Evolutionary conservation across 1,140 invertebrate genomes (phyloP).

Genomic region (Zophobas morio): DNA sequence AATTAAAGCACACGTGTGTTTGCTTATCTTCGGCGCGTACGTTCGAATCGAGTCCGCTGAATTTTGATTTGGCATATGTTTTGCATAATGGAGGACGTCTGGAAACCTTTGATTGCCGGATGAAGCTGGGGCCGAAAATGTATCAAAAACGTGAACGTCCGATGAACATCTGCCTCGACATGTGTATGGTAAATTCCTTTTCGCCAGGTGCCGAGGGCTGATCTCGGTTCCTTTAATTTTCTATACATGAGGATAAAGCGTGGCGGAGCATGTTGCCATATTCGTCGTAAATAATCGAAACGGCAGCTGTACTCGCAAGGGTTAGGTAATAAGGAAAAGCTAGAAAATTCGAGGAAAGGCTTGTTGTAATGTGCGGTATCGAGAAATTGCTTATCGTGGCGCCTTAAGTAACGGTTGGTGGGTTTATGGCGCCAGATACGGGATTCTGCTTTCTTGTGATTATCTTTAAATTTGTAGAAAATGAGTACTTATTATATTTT

Average conservation of each 20-base stretch:
- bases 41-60: constrained; percentile 19
- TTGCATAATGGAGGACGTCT: not conserved
- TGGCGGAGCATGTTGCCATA: not conserved
- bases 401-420: too few relatives aligned
- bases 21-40: too few relatives aligned
- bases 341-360: not conserved
- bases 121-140: constrained; percentile 46
- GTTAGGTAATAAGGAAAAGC: not conserved
- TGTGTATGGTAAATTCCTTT: constrained; percentile 55
- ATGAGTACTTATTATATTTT: too few relatives aligned
- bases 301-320: not conserved
- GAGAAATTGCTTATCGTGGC: not conserved
- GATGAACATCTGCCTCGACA: constrained; percentile 56
- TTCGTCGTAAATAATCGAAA: constrained; percentile 25
- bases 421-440: too few relatives aligned
- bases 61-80: constrained; percentile 9
- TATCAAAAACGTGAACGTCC: constrained; percentile 51
- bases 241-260: constrained; percentile 9
- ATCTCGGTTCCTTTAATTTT: not conserved
- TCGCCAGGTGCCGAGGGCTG: constrained; percentile 49
- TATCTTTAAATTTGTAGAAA: too few relatives aligned
- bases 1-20: constrained; percentile 13
- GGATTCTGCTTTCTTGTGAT: too few relatives aligned
- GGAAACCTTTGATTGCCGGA: constrained; percentile 18
- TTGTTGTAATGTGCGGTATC: not conserved